phyloP scores from a whole-genome alignment of 2,797 vertebrate genomes.

The Silurus aristotelis region DNA sequence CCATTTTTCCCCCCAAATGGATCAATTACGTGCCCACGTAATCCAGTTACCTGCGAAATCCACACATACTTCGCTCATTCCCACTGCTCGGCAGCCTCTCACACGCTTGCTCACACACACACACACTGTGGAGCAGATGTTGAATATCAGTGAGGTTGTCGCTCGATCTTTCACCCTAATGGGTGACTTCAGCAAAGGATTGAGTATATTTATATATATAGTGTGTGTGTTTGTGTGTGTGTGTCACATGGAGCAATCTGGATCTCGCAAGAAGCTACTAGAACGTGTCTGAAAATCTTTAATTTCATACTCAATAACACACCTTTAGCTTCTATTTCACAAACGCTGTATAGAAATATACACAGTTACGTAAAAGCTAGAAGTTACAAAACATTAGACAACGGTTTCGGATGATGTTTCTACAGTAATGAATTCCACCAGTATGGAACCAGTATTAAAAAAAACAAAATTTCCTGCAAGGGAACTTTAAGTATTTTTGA shows the following conservation, averaged over 20 bases:
- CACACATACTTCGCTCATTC: constrained; percentile 96
- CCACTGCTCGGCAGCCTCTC: constrained; percentile 85
- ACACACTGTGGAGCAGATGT: constrained; percentile 17
- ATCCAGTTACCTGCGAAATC: constrained; percentile 99
- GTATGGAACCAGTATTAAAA: too few relatives aligned
- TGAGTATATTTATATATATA: background rate
- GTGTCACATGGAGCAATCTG: constrained; percentile 41
- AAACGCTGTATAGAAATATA: background rate
- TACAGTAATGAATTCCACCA: background rate
- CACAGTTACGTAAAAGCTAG: background rate
- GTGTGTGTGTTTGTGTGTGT: constrained; percentile 41
- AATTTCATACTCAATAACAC: constrained; percentile 17
- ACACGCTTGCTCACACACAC: background rate
- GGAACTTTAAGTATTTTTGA: background rate
- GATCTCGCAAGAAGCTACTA: background rate
- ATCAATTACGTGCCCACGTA: constrained; percentile 99
- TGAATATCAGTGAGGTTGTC: constrained; percentile 47
- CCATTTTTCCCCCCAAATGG: constrained; percentile 97
- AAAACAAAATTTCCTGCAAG: background rate
- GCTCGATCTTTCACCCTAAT: constrained; percentile 77
- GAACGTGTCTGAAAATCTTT: background rate
- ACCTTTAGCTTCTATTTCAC: background rate
- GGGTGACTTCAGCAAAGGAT: constrained; percentile 77
- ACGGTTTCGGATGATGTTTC: background rate
- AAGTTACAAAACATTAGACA: background rate